Percentiles rank a stretch among this genome's conserved stretches.
phyloP scores from a whole-genome alignment of 2,888 invertebrate genomes.

The Melangyna quadrimaculata region DNA sequence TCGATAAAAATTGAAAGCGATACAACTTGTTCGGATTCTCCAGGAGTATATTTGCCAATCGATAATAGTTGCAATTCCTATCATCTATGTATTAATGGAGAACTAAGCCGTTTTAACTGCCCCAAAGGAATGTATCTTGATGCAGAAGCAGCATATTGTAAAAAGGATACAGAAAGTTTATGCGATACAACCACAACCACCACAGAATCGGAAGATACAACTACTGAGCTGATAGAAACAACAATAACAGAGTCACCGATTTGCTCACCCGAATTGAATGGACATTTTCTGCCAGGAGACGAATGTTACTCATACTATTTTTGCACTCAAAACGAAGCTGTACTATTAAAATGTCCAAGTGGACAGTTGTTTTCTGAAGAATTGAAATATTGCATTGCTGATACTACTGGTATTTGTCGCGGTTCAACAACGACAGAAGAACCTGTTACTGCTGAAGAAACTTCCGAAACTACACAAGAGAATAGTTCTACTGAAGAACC shows the following conservation, averaged over 20 bases:
- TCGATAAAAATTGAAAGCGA: background rate
- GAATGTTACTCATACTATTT: slow-evolving; percentile 74
- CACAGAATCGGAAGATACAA: background rate
- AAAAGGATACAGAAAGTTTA: slow-evolving; percentile 2
- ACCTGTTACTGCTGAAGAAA: background rate
- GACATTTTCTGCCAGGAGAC: slow-evolving; percentile 49
- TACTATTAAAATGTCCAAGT: slow-evolving; percentile 72
- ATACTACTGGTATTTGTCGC: slow-evolving; percentile 72
- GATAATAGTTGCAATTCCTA: slow-evolving; percentile 65
- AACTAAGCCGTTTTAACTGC: slow-evolving; percentile 65
- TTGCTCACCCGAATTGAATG: slow-evolving; percentile 19
- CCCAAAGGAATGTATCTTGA: slow-evolving; percentile 72
- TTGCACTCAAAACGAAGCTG: slow-evolving; percentile 71
- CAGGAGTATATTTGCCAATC: slow-evolving; percentile 26
- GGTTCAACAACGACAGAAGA: background rate
- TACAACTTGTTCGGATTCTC: slow-evolving; percentile 4
- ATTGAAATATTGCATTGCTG: slow-evolving; percentile 72
- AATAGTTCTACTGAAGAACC: background rate
- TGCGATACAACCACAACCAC: slow-evolving; percentile 13
- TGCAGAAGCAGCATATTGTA: slow-evolving; percentile 24
- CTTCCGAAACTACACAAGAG: background rate
- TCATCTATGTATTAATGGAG: slow-evolving; percentile 69
- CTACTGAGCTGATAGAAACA: background rate
- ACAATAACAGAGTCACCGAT: background rate
- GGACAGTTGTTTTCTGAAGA: slow-evolving; percentile 73